Evolutionary conservation across 1,140 invertebrate species (phyloP).

Genomic region (Spodoptera litura): DNA sequence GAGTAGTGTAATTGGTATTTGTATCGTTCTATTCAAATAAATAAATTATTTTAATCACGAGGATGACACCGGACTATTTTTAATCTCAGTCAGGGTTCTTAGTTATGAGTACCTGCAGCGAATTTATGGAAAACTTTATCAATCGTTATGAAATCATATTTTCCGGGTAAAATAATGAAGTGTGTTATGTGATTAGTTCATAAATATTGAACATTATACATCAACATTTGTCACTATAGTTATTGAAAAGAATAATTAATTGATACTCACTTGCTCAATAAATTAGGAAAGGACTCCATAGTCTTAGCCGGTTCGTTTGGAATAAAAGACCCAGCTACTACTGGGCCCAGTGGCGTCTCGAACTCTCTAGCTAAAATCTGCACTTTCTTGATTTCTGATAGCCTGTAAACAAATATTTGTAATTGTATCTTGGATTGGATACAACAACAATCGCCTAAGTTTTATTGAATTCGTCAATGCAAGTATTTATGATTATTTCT

Average conservation of each 20-base stretch:
- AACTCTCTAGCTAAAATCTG: conserved; percentile 88
- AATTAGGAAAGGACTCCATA: conserved; percentile 91
- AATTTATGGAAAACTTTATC: too few relatives aligned
- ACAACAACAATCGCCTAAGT: too few relatives aligned
- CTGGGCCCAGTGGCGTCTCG: conserved; percentile 91
- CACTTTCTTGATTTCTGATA: conserved; percentile 91
- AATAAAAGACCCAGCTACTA: conserved; percentile 94
- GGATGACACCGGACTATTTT: neutral
- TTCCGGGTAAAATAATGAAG: too few relatives aligned
- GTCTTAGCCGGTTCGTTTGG: conserved; percentile 91
- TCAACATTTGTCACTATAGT: neutral
- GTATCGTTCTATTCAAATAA: too few relatives aligned
- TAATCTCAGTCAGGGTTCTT: too few relatives aligned
- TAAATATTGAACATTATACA: neutral
- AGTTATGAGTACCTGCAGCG: neutral
- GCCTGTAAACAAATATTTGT: conserved; percentile 72
- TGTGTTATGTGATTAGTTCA: too few relatives aligned
- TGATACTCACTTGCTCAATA: conserved; percentile 89
- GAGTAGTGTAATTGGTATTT: too few relatives aligned
- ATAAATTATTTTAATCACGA: too few relatives aligned
- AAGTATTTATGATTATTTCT: too few relatives aligned
- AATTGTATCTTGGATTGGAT: neutral
- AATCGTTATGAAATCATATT: too few relatives aligned
- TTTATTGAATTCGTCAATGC: too few relatives aligned
- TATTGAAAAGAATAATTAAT: too few relatives aligned